phyloP scores from a whole-genome alignment of 2,113 vertebrate species.

The Pogonocichla stellata region DNA sequence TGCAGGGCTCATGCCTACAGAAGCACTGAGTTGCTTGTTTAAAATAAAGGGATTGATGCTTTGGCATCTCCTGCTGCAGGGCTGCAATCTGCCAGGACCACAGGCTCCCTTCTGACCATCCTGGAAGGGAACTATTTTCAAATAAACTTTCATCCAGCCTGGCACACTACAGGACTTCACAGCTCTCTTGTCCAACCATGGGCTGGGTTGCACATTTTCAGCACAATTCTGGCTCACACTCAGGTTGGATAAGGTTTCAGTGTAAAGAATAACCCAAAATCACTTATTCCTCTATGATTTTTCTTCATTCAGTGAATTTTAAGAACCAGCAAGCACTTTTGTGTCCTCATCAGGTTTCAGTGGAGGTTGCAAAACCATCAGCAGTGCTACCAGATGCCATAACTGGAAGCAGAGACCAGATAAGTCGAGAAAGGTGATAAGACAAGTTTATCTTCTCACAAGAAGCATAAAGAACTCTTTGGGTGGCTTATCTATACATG shows the following conservation, averaged over 20 bases:
- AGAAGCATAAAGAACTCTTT: background rate
- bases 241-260: background rate
- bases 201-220: background rate
- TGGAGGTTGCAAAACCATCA: background rate
- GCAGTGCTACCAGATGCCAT: background rate
- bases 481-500: background rate
- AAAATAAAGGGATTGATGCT: background rate
- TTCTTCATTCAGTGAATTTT: background rate
- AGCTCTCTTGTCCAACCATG: background rate
- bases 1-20: background rate
- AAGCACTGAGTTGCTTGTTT: background rate
- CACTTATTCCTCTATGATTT: background rate
- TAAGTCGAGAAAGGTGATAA: background rate
- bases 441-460: background rate
- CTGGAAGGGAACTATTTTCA: background rate
- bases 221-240: background rate
- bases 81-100: background rate
- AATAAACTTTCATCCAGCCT: background rate
- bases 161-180: background rate
- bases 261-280: background rate
- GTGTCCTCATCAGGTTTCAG: background rate
- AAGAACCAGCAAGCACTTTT: background rate
- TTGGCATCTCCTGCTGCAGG: background rate
- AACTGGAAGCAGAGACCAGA: background rate
- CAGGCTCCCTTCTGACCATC: background rate